These are phyloP conservation scores for Hiodon tergisus DNA, from an alignment of 2,113 vertebrate species.

Conservation along the genomic window DNA sequence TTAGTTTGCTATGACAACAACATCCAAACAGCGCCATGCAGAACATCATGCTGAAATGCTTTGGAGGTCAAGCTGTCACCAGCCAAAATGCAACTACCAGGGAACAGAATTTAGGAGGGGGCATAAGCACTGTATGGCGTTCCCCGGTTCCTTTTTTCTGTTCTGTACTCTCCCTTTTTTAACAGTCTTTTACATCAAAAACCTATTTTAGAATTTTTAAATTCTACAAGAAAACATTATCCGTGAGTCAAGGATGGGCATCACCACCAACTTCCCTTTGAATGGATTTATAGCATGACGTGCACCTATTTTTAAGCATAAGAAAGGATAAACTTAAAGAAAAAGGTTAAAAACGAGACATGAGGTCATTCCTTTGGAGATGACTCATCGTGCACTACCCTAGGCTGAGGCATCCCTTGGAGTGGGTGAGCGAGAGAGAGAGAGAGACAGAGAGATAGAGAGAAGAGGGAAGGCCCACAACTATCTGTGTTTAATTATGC, in stretches of 20 bases:
- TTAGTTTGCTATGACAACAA: too few relatives aligned
- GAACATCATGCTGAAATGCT: too few relatives aligned
- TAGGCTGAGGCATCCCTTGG: neutral
- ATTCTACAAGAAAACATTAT: neutral
- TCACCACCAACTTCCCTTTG: neutral
- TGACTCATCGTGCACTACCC: slow-evolving; percentile 4
- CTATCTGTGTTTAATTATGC: neutral
- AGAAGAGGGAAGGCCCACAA: neutral
- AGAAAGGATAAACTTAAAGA: slow-evolving; percentile 27
- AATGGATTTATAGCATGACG: slow-evolving; percentile 32
- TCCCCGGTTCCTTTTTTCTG: too few relatives aligned
- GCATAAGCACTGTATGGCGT: too few relatives aligned
- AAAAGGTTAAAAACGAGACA: neutral
- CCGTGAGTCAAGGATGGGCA: neutral
- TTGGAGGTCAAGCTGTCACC: too few relatives aligned
- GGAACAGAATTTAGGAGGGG: too few relatives aligned
- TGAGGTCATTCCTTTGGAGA: slow-evolving; percentile 15
- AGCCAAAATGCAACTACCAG: too few relatives aligned
- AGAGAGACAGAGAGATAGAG: neutral
- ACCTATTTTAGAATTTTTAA: neutral
- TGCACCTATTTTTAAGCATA: slow-evolving; percentile 20
- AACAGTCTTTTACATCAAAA: too few relatives aligned
- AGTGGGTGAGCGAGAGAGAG: neutral
- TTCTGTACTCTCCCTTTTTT: too few relatives aligned
- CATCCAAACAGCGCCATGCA: too few relatives aligned